phyloP scores from a whole-genome alignment of 2,797 vertebrate species.

The Poeciliopsis paucimaculata region DNA sequence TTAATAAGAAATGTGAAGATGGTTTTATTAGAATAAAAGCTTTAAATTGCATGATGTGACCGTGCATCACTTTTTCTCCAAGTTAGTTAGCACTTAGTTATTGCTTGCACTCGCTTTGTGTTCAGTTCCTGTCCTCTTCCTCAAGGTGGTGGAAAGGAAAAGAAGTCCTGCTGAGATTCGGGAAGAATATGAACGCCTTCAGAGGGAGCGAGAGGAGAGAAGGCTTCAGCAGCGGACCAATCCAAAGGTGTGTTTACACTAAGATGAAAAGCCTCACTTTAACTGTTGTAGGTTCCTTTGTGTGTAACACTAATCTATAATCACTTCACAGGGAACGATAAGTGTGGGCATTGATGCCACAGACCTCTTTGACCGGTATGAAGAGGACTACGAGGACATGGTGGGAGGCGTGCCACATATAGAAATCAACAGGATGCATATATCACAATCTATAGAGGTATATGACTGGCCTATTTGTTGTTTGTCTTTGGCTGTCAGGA shows the following conservation, averaged over 20 bases:
- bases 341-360: conserved; percentile 97
- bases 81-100: neutral
- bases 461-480: neutral
- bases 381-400: conserved; percentile 93
- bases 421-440: conserved; percentile 99
- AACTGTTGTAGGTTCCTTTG: neutral
- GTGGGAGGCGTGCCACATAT: conserved; percentile 88
- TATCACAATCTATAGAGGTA: conserved; percentile 99
- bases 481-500: neutral
- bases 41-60: neutral
- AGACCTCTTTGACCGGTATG: conserved; percentile 96
- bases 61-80: neutral
- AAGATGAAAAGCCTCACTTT: conserved; percentile 12
- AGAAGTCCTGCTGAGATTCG: conserved; percentile 94
- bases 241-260: conserved; percentile 86
- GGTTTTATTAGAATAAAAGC: neutral
- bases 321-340: conserved; percentile 88
- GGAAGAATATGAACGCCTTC: conserved; percentile 96
- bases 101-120: neutral
- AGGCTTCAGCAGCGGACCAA: conserved; percentile 97
- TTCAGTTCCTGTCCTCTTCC: conserved; percentile 35
- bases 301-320: conserved; percentile 9
- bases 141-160: conserved; percentile 94
- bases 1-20: neutral
- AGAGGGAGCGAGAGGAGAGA: conserved; percentile 93